phyloP scores from a whole-genome alignment of 2,797 vertebrate genomes.

The Microtus agrestis region DNA sequence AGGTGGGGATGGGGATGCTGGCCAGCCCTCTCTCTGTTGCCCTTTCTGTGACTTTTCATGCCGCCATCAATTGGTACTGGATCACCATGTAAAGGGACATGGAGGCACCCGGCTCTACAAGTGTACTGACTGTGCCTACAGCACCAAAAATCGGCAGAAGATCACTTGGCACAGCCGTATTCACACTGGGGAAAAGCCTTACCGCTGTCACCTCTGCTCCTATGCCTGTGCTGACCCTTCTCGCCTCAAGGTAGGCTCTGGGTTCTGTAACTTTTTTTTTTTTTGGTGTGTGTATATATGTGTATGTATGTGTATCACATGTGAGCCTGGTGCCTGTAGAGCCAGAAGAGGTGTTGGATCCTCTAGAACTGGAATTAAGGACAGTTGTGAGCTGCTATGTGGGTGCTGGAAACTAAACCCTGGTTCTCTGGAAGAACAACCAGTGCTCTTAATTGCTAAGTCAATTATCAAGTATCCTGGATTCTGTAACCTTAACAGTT shows the following conservation, averaged over 20 bases:
- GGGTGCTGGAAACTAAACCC: neutral
- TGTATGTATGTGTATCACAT: neutral
- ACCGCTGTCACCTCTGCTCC: conserved; percentile 94
- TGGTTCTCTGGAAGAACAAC: neutral
- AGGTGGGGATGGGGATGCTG: neutral
- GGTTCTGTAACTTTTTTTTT: neutral
- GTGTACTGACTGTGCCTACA: conserved; percentile 95
- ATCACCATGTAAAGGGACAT: conserved; percentile 96
- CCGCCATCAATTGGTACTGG: conserved; percentile 93
- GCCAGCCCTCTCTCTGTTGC: conserved; percentile 91
- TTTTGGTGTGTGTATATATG: neutral
- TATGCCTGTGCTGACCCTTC: conserved; percentile 96
- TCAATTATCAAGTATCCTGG: neutral
- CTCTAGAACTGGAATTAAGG: neutral
- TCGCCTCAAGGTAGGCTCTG: conserved; percentile 92
- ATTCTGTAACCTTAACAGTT: neutral
- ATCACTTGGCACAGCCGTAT: conserved; percentile 98
- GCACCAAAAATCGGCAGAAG: conserved; percentile 96
- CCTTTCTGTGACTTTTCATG: conserved; percentile 93
- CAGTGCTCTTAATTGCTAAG: neutral
- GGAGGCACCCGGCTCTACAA: conserved; percentile 95
- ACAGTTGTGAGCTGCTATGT: neutral
- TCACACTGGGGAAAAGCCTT: conserved; percentile 98
- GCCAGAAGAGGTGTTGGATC: neutral
- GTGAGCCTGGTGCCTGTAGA: neutral